Evolutionary conservation across 2,797 vertebrate genomes (phyloP).

Genomic region (Varecia variegata): DNA sequence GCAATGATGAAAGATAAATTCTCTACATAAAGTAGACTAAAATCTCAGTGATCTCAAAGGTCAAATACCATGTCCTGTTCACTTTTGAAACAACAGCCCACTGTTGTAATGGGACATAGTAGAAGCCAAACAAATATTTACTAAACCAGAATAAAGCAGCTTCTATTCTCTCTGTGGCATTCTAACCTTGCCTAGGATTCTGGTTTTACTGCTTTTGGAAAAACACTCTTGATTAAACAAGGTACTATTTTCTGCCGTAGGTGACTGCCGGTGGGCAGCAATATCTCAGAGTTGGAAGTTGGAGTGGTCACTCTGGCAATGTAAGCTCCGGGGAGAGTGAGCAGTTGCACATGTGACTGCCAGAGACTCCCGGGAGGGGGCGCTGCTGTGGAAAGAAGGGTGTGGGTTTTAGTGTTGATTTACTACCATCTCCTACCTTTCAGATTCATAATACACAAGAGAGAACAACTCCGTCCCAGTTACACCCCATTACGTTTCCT

Average conservation of each 20-base stretch:
- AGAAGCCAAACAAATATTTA: background rate
- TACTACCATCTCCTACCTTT: background rate
- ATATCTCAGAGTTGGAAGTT: background rate
- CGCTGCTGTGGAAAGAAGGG: background rate
- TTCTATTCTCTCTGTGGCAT: background rate
- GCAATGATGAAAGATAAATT: background rate
- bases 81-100: background rate
- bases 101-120: background rate
- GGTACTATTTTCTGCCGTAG: background rate
- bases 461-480: background rate
- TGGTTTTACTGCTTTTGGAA: background rate
- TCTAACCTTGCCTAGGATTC: background rate
- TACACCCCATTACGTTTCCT: slow-evolving; percentile 10
- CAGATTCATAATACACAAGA: background rate
- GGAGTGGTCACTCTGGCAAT: background rate
- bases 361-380: no score
- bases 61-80: background rate
- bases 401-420: background rate
- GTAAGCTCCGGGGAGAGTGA: background rate
- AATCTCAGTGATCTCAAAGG: background rate
- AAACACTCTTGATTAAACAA: background rate
- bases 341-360: background rate
- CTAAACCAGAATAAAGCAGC: background rate
- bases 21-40: background rate
- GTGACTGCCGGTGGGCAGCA: background rate